A percentile compares a stretch with the other conserved stretches of the same genome.
phyloP scores from a whole-genome alignment of 30 jellyfish, hydroid and myxozoan genomes.

The Chrysaora quinquecirrha region DNA sequence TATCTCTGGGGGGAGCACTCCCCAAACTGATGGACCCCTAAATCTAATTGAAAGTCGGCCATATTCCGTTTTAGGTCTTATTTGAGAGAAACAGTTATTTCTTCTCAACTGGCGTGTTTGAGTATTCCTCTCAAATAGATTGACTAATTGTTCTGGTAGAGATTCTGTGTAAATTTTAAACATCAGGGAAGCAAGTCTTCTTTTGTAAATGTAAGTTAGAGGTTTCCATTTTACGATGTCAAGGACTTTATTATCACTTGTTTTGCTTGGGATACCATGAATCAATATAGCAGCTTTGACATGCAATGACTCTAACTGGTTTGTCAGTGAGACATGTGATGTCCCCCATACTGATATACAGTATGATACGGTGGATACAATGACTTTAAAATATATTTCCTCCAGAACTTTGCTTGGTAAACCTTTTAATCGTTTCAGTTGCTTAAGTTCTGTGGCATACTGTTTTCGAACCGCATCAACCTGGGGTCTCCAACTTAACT shows the following conservation, averaged over 20 bases:
- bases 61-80: no score
- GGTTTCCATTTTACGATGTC: constrained; percentile 56
- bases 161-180: background rate
- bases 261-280: constrained; percentile 43
- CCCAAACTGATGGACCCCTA: no score
- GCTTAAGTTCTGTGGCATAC: background rate
- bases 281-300: constrained; percentile 44
- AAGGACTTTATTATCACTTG: constrained; percentile 44
- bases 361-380: constrained; percentile 1
- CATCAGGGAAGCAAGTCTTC: constrained; percentile 17
- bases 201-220: background rate
- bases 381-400: no score
- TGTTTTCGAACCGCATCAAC: constrained; percentile 14
- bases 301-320: constrained; percentile 33
- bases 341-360: constrained; percentile 26
- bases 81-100: no score
- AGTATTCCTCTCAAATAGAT: no score
- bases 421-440: background rate
- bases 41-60: no score
- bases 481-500: constrained; percentile 44
- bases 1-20: no score
- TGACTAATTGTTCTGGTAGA: background rate
- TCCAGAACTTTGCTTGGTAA: background rate
- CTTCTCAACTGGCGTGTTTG: no score
- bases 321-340: background rate